Conservation (phyloP, 1,140 invertebrate species). For the Drosophila mojavensis region DNA sequence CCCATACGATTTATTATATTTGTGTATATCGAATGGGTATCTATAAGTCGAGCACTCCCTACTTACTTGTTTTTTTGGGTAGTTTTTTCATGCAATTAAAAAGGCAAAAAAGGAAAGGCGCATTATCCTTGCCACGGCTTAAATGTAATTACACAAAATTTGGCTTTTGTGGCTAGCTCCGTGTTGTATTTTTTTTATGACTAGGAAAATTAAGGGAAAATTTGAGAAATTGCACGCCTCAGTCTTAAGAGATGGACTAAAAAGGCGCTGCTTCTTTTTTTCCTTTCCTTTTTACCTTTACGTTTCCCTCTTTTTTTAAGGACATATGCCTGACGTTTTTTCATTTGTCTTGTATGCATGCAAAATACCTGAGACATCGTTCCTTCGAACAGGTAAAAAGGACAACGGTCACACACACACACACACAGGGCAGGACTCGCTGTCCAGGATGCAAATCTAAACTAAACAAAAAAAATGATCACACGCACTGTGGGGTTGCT, state of each 20-base stretch:
- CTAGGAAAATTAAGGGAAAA: slow-evolving; percentile 27
- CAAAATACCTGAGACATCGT: slow-evolving; percentile 53
- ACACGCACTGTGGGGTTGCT: slow-evolving; percentile 70
- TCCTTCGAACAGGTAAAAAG: slow-evolving; percentile 41
- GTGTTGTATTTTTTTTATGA: slow-evolving; percentile 46
- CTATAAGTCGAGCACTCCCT: slow-evolving; percentile 50
- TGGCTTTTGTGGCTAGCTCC: slow-evolving; percentile 66
- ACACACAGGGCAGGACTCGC: neutral
- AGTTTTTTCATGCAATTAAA: slow-evolving; percentile 42
- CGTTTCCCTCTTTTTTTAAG: slow-evolving; percentile 22
- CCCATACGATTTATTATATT: too few relatives aligned
- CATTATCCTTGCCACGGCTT: slow-evolving; percentile 54
- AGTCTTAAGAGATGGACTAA: slow-evolving; percentile 1
- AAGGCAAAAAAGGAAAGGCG: slow-evolving; percentile 35
- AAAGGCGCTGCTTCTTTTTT: slow-evolving; percentile 31
- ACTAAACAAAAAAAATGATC: slow-evolving; percentile 63
- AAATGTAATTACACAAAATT: slow-evolving; percentile 73
- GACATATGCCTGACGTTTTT: slow-evolving; percentile 30
- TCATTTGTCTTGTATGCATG: slow-evolving; percentile 28
- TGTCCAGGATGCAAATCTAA: slow-evolving; percentile 66
- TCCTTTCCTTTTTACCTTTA: slow-evolving; percentile 4
- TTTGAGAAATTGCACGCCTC: slow-evolving; percentile 38
- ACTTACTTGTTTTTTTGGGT: slow-evolving; percentile 6
- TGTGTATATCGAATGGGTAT: slow-evolving; percentile 24
- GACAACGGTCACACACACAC: neutral